Evolutionary conservation across 2,888 invertebrate genomes (phyloP), one percentile per base, ranked within the genome.

Genomic region (Lampropteryx suffumata): DNA sequence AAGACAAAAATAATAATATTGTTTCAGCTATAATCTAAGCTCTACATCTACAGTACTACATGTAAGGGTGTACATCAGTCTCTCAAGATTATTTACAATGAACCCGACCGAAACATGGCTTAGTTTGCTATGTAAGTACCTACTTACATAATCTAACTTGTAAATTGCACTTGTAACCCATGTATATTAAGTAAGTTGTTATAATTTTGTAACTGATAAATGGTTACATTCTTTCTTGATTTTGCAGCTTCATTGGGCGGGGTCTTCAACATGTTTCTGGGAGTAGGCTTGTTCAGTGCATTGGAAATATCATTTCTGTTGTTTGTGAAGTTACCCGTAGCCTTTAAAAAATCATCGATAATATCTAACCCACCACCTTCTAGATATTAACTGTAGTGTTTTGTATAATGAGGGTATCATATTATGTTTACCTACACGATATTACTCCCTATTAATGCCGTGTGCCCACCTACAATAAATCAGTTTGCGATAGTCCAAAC

Each of bases 211-310:
- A n/a, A n/a, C n/a, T n/a, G n/a, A n/a, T n/a, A n/a, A n/a, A n/a
- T n/a, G n/a, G n/a, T 17, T 3, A 17, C 33, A 0, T 17, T 5
- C 2, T 29, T 34, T 9, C 43, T 33, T 36, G 11, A 7, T 42
- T 32, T 59, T 55, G 1, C 78, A 90, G 89, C 89, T 0, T 89
- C 89, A 0, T 58, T 90, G 14, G 89, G 89, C 2, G 89, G 89
- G 27, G 82, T 89, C 1, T 90, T 89, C 64, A 90, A 84, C 57
- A 88, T 90, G 89, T 89, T 90, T 58, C 65, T 90, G 2, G 89
- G 89, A 5, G 82, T 89, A 0, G 87, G 89, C 3, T 51, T 89
- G 3, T 85, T 89, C 51, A 89, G 87, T 55, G 85, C 78, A 0
- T 56, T 89, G 12, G 89, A 90, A 62, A 59, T 87, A 7, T 10